Conservation (phyloP, 2,888 invertebrate genomes). For the Tachina fera region DNA sequence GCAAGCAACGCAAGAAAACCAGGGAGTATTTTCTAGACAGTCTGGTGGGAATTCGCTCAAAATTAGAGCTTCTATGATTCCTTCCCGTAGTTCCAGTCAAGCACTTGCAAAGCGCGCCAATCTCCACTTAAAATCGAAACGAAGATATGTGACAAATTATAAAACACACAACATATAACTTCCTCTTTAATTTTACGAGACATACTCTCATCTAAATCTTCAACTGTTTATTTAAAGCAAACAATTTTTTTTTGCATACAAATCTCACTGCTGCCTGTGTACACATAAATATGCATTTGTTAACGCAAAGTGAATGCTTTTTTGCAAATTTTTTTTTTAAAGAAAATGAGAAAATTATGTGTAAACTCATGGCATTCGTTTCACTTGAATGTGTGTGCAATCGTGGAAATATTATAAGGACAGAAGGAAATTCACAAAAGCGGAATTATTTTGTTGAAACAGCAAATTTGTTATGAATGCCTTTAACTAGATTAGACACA, state of each 20-base stretch:
- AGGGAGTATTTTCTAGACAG: no score
- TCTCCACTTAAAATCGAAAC: background rate
- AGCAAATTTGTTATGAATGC: constrained; percentile 24
- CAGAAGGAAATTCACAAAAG: constrained; percentile 11
- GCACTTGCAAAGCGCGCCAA: background rate
- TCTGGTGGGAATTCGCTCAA: no score
- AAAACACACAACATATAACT: background rate
- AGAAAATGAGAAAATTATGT: constrained; percentile 48
- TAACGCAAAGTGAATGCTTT: constrained; percentile 24
- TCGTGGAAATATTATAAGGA: background rate
- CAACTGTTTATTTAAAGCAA: background rate
- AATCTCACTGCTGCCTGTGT: background rate
- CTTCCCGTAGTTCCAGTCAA: no score
- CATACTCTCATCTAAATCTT: background rate
- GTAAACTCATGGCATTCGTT: constrained; percentile 33
- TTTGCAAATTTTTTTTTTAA: constrained; percentile 25
- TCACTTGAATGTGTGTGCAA: background rate
- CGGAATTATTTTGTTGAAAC: constrained; percentile 10
- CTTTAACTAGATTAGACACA: constrained; percentile 34
- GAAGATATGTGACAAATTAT: background rate
- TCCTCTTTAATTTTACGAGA: constrained; percentile 5
- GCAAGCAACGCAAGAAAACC: no score
- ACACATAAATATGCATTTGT: constrained; percentile 9
- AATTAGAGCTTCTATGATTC: no score
- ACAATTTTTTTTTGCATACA: background rate